phyloP scores from a whole-genome alignment of 2,113 vertebrate species.

The Pontoporia blainvillei region DNA sequence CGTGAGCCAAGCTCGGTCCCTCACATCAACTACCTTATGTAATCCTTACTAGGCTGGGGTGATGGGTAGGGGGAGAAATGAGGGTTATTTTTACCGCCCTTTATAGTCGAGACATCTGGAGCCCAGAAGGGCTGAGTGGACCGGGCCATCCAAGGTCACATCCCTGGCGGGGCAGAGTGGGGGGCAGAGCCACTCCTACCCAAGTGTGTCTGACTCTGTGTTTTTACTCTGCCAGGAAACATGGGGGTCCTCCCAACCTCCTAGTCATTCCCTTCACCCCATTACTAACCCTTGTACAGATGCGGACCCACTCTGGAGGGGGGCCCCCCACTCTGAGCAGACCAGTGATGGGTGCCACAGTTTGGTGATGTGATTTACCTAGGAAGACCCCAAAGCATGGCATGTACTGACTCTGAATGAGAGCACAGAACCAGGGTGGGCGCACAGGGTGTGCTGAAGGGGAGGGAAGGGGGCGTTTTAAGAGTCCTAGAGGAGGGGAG shows the following conservation, averaged over 20 bases:
- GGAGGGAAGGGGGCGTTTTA: neutral
- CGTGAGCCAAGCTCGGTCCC: neutral
- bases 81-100: neutral
- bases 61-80: accelerated
- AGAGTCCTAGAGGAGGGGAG: neutral
- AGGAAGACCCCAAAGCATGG: neutral
- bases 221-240: neutral
- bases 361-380: neutral
- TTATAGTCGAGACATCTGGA: neutral
- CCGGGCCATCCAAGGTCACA: neutral
- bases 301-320: neutral
- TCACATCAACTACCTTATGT: neutral
- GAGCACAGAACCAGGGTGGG: neutral
- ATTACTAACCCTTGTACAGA: neutral
- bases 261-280: neutral
- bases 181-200: neutral
- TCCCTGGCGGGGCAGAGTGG: accelerated
- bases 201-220: neutral
- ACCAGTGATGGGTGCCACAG: neutral
- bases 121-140: neutral
- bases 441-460: accelerated
- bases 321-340: neutral
- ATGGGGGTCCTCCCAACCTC: neutral
- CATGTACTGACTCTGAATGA: neutral
- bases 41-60: neutral